Evolutionary conservation across 2,888 invertebrate genomes (phyloP).

Genomic region (Cryptocephalus moraei): DNA sequence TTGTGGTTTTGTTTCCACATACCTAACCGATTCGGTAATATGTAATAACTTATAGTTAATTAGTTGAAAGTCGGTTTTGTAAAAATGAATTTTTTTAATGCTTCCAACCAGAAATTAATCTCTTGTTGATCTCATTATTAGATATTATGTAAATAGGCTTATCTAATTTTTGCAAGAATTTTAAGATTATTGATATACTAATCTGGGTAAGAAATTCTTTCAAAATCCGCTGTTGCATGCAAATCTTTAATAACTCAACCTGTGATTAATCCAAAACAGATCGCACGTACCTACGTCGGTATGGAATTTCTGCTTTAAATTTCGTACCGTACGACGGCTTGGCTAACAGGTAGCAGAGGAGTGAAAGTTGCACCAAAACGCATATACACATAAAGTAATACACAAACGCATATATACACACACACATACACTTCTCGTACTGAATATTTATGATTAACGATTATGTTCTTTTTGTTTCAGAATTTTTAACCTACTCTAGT

Average conservation of each 20-base stretch:
- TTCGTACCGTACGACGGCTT: no score
- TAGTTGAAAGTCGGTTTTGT: no score
- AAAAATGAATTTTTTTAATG: no score
- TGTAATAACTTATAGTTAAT: no score
- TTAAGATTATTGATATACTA: no score
- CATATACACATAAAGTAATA: conserved; percentile 1
- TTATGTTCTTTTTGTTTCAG: conserved; percentile 30
- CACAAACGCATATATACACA: conserved; percentile 1
- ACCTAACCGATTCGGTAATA: no score
- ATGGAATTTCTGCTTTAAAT: no score
- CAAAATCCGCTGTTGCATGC: conserved; percentile 2
- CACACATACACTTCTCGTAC: background rate
- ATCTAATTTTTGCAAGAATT: no score
- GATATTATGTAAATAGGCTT: no score
- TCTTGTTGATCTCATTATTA: no score
- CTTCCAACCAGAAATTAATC: no score
- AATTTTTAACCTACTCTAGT: conserved; percentile 38
- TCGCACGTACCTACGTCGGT: background rate
- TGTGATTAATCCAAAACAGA: conserved; percentile 2
- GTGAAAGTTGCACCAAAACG: conserved; percentile 5
- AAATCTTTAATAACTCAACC: conserved; percentile 1
- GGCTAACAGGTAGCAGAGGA: background rate
- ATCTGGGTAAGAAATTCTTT: background rate
- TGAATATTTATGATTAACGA: background rate
- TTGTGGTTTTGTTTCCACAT: no score